Evolutionary conservation across 2,113 vertebrate genomes (phyloP).

Genomic region (Fulmarus glacialis): DNA sequence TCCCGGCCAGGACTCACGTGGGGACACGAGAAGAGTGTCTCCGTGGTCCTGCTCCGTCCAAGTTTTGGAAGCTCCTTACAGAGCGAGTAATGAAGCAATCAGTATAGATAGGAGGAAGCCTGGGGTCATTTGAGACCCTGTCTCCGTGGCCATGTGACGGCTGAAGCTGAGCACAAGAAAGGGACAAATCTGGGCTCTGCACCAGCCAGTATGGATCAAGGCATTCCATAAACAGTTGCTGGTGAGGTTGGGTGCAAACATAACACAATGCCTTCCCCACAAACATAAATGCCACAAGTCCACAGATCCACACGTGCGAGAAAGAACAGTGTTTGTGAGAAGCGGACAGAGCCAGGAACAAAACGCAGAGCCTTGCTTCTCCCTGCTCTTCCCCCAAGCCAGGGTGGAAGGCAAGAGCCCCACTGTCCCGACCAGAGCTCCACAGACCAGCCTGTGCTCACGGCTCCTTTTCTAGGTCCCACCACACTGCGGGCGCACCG

Average conservation of each 20-base stretch:
- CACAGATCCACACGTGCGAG: accelerated
- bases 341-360: not conserved
- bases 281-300: accelerated
- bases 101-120: not conserved
- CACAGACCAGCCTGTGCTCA: not conserved
- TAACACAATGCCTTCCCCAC: not conserved
- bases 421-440: not conserved
- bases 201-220: not conserved
- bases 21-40: accelerated
- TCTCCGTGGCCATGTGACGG: not conserved
- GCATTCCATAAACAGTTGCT: not conserved
- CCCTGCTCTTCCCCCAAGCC: accelerated
- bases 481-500: accelerated
- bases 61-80: accelerated
- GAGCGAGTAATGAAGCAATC: not conserved
- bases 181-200: not conserved
- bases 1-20: accelerated
- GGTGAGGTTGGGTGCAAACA: not conserved
- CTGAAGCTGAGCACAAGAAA: not conserved
- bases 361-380: not conserved
- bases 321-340: not conserved
- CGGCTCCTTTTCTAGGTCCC: not conserved
- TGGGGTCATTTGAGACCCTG: accelerated
- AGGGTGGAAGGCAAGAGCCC: not conserved
- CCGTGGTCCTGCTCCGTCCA: accelerated